Percentiles rank a stretch among this genome's conserved stretches.
Evolutionary conservation across 2,888 invertebrate genomes (phyloP).

Genomic region (Macaria notata): DNA sequence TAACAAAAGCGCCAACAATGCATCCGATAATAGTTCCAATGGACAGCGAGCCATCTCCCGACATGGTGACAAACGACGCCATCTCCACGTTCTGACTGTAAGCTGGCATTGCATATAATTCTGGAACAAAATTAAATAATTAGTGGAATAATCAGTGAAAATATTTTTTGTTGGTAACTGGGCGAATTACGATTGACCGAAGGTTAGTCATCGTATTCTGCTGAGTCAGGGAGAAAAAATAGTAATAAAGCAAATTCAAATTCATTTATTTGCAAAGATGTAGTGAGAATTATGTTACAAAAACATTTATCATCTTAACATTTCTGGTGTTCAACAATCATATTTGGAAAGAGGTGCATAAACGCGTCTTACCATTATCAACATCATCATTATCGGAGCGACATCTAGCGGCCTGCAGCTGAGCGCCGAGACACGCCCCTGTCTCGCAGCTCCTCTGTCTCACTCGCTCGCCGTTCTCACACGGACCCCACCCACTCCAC

Average conservation of each 20-base stretch:
- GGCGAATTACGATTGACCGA: not conserved
- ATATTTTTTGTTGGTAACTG: not conserved
- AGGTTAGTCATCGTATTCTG: too few relatives aligned
- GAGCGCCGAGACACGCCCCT: slow-evolving; percentile 86
- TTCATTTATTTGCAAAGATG: too few relatives aligned
- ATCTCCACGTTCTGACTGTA: slow-evolving; percentile 71
- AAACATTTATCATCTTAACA: too few relatives aligned
- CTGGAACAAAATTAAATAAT: slow-evolving; percentile 41
- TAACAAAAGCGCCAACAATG: slow-evolving; percentile 64
- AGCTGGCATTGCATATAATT: slow-evolving; percentile 71
- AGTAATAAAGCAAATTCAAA: too few relatives aligned
- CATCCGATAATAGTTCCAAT: slow-evolving; percentile 64
- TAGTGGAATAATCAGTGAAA: not conserved
- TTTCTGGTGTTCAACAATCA: too few relatives aligned
- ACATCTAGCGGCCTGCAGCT: slow-evolving; percentile 86
- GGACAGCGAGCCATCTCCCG: slow-evolving; percentile 51
- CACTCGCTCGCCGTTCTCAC: slow-evolving; percentile 86
- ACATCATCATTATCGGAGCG: slow-evolving; percentile 48
- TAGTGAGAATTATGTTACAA: too few relatives aligned
- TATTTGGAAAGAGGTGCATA: too few relatives aligned
- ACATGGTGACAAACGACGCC: slow-evolving; percentile 70
- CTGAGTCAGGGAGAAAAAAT: too few relatives aligned
- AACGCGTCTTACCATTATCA: slow-evolving; percentile 56
- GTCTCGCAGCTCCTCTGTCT: slow-evolving; percentile 86
- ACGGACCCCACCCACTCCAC: slow-evolving; percentile 90